Conservation (phyloP, 1,140 invertebrate genomes). For the Spodoptera frugiperda region DNA sequence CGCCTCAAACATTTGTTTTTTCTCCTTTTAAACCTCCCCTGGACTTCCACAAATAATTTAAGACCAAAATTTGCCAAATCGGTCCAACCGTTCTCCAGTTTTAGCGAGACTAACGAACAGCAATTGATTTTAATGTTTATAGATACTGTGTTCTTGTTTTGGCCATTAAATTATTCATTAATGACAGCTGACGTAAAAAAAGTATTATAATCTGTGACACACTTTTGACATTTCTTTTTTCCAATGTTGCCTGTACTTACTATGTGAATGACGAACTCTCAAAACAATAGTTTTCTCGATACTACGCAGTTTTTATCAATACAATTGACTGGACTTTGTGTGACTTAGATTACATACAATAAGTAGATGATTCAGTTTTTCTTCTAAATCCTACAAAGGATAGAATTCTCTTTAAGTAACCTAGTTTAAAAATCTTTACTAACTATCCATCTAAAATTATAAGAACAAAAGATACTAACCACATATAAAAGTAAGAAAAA, state of each 20-base stretch:
- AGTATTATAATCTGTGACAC: neutral
- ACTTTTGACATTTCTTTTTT: neutral
- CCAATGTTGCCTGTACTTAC: too few relatives aligned
- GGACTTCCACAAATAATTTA: too few relatives aligned
- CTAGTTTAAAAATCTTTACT: conserved; percentile 8
- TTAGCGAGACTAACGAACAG: too few relatives aligned
- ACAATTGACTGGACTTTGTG: conserved; percentile 8
- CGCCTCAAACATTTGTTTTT: too few relatives aligned
- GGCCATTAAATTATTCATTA: neutral
- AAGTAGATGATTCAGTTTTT: conserved; percentile 15
- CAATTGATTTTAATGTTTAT: too few relatives aligned
- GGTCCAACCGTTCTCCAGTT: too few relatives aligned
- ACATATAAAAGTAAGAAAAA: neutral
- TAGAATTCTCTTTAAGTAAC: conserved; percentile 10
- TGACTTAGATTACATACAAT: neutral
- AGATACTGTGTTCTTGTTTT: neutral
- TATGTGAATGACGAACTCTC: too few relatives aligned
- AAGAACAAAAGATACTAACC: neutral
- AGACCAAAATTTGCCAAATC: too few relatives aligned
- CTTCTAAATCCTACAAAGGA: neutral
- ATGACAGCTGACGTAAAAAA: neutral
- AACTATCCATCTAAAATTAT: too few relatives aligned
- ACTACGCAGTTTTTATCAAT: neutral
- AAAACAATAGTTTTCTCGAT: neutral
- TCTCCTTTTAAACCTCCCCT: too few relatives aligned